Evolutionary conservation across 2,797 vertebrate genomes (phyloP).

Genomic region (Micromesistius poutassou): DNA sequence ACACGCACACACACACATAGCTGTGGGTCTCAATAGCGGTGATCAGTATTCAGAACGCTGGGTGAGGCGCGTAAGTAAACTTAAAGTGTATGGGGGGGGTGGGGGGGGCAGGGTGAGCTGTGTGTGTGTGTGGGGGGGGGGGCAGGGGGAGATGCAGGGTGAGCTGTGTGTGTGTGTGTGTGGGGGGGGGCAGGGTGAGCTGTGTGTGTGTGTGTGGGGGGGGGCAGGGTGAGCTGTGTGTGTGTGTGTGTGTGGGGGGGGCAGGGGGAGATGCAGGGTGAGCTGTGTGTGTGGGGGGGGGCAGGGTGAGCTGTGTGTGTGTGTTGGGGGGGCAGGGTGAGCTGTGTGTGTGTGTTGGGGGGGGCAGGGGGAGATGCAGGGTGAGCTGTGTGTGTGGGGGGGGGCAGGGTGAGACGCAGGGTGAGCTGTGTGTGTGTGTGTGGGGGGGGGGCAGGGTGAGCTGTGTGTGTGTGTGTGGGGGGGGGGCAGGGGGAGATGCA

Average conservation of each 20-base stretch:
- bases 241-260: conserved; percentile 39
- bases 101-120: no score
- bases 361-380: neutral
- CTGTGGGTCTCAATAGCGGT: neutral
- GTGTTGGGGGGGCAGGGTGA: neutral
- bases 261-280: no score
- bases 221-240: conserved; percentile 25
- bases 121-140: conserved; percentile 9
- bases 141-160: no score
- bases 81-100: neutral
- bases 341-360: conserved; percentile 38
- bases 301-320: conserved; percentile 30
- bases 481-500: no score
- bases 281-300: conserved; percentile 18
- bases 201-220: conserved; percentile 28
- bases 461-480: no score
- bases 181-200: neutral
- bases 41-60: neutral
- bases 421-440: conserved; percentile 29
- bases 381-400: conserved; percentile 21
- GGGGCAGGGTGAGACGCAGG: conserved; percentile 18
- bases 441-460: no score
- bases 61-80: neutral
- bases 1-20: neutral
- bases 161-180: conserved; percentile 42